Conservation (phyloP, 2,113 vertebrate species). For the Hemicordylus capensis region DNA sequence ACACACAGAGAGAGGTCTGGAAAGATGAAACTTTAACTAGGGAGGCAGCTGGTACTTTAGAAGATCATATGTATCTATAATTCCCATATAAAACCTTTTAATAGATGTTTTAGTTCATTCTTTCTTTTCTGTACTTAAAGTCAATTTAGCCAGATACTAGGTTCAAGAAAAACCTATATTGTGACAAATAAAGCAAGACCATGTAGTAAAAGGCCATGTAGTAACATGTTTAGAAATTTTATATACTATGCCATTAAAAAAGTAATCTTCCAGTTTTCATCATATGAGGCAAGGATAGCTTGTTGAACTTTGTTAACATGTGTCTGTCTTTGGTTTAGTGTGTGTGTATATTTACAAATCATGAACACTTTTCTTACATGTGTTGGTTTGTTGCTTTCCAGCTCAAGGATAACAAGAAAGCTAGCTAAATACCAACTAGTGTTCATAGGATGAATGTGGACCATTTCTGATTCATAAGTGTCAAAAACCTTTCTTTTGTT, state of each 20-base stretch:
- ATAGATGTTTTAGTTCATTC: not conserved
- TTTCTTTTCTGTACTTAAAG: not conserved
- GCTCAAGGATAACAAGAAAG: too few species aligned
- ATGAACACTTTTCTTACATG: too few species aligned
- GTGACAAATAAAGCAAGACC: not conserved
- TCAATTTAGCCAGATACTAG: not conserved
- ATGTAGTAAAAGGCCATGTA: not conserved
- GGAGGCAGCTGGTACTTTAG: constrained; percentile 42
- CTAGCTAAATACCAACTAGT: not conserved
- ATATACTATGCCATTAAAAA: not conserved
- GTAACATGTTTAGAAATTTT: not conserved
- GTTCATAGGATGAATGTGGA: not conserved
- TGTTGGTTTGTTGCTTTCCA: not conserved
- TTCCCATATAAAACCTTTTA: not conserved
- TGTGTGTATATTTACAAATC: too few species aligned
- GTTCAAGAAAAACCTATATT: not conserved
- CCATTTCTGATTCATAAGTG: not conserved
- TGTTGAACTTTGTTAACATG: not conserved
- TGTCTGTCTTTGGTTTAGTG: not conserved
- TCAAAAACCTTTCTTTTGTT: not conserved
- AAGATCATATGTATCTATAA: constrained; percentile 47
- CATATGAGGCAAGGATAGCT: not conserved
- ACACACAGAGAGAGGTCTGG: too few species aligned
- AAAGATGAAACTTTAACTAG: not conserved
- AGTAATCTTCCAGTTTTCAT: not conserved